Evolutionary conservation across 2,888 invertebrate genomes (phyloP).

Genomic region (Coleophora flavipennella): DNA sequence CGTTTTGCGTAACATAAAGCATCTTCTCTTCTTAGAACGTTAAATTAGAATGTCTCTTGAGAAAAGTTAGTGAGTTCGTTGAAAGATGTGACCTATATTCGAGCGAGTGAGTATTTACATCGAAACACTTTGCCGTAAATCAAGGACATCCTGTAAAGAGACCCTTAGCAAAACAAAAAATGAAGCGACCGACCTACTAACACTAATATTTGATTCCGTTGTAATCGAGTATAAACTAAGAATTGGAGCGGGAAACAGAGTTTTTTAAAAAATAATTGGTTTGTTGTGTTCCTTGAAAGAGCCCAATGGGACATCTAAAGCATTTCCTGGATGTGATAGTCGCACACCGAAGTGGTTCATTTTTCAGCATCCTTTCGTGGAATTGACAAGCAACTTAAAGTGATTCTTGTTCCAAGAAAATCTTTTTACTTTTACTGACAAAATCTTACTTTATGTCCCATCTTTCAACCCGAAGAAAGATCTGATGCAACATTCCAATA

Average conservation of each 20-base stretch:
- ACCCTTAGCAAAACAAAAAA: conserved; percentile 6
- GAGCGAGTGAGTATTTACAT: no score
- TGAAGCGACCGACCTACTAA: conserved; percentile 18
- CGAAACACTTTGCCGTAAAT: conserved; percentile 27
- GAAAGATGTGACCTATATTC: conserved; percentile 10
- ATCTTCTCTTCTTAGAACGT: conserved; percentile 12
- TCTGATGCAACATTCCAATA: no score
- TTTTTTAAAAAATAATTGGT: conserved; percentile 14
- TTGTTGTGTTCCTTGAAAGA: conserved; percentile 23
- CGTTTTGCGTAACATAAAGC: conserved; percentile 14
- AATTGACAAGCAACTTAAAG: conserved; percentile 18
- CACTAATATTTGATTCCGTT: conserved; percentile 17
- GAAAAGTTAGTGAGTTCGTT: conserved; percentile 1
- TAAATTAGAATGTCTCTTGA: conserved; percentile 7
- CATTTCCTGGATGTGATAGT: conserved; percentile 42
- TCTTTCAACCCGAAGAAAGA: no score
- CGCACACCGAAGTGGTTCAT: conserved; percentile 41
- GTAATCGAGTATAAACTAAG: conserved; percentile 35
- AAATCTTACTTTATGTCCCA: no score
- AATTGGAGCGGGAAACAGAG: conserved; percentile 23
- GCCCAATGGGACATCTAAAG: conserved; percentile 24
- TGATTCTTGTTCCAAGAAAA: conserved; percentile 20
- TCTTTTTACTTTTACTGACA: no score
- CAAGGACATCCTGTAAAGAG: conserved; percentile 37
- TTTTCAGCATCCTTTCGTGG: conserved; percentile 8